phyloP scores from a whole-genome alignment of 2,113 vertebrate genomes.

The Atractosteus spatula region DNA sequence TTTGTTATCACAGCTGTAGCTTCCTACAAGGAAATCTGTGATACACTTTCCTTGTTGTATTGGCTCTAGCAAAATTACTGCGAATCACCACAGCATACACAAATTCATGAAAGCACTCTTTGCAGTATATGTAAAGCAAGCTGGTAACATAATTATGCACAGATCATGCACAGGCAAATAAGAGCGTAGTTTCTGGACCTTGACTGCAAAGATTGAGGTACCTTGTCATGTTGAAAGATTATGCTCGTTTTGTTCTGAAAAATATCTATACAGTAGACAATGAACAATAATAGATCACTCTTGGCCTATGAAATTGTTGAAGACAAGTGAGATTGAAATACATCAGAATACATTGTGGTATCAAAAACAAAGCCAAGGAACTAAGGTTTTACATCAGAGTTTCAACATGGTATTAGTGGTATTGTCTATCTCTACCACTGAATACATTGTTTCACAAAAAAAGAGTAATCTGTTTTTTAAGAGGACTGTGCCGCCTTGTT shows the following conservation, averaged over 20 bases:
- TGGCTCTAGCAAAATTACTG: too few relatives aligned
- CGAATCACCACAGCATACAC: too few relatives aligned
- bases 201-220: neutral
- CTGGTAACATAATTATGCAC: neutral
- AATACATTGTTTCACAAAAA: conserved; percentile 24
- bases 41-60: too few relatives aligned
- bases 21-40: too few relatives aligned
- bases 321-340: too few relatives aligned
- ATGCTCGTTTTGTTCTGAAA: neutral
- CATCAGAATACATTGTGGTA: neutral
- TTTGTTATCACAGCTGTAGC: too few relatives aligned
- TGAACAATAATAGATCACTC: neutral
- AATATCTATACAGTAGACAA: neutral
- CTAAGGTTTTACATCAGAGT: neutral
- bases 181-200: neutral
- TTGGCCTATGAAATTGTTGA: too few relatives aligned
- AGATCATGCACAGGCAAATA: neutral
- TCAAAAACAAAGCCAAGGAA: conserved; percentile 2
- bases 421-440: conserved; percentile 6
- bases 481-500: conserved; percentile 26
- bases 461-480: conserved; percentile 24
- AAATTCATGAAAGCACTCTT: too few relatives aligned
- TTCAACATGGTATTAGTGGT: conserved; percentile 13
- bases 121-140: too few relatives aligned
- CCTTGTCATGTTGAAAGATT: neutral